Evolutionary conservation across 2,797 vertebrate genomes (phyloP), one percentile per base, ranked within the genome.

Genomic region (Helicolenus hilgendorfi): DNA sequence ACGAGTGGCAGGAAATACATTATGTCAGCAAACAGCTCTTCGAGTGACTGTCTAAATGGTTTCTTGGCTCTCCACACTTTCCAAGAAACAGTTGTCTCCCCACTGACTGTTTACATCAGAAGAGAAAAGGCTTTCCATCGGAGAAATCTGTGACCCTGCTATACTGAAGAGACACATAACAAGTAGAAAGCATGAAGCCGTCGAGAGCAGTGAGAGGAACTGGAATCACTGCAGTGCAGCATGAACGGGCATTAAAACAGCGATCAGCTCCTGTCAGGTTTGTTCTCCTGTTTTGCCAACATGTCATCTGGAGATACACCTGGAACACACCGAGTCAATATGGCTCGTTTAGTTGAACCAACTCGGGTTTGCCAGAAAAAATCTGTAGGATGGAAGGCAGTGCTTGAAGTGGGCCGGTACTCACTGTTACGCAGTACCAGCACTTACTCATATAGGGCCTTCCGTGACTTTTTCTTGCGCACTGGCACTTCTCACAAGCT

Each of bases 121-220:
- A 15, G 71, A 72, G 68, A 78, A 81, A 74, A 77, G 1, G 67
- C 65, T 91, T 84, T 84, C 74, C 49, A 76, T 88, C 77, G 35
- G 45, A 85, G 38, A 67, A 90, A 85, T 81, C 60, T 58, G 86
- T 60, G 89, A 91, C 80, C 89, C 83, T 72, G 81, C 67, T 78
- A 41, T 64, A 41, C 65, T 38, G 62, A 83, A 81, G 86, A 79
- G 88, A 90, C 83, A 86, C 59, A 63, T 69, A 68, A 76, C 59
- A 55, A 79, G 82, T 68, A 73, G 67, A 79, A 68, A 78, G 60
- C 74, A 36, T 0, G 18, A 72, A 80, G 59, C 68, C 60, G 58
- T n/a, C 4, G 11, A 60, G 67, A 77, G 58, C 65, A 27, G 80
- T 3, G 11, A 49, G 64, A 29, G 79, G 65, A 31, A 72, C 59